These are phyloP conservation scores for Corythoichthys intestinalis DNA, from an alignment of 2,113 vertebrate genomes.

Conservation along the genomic window DNA sequence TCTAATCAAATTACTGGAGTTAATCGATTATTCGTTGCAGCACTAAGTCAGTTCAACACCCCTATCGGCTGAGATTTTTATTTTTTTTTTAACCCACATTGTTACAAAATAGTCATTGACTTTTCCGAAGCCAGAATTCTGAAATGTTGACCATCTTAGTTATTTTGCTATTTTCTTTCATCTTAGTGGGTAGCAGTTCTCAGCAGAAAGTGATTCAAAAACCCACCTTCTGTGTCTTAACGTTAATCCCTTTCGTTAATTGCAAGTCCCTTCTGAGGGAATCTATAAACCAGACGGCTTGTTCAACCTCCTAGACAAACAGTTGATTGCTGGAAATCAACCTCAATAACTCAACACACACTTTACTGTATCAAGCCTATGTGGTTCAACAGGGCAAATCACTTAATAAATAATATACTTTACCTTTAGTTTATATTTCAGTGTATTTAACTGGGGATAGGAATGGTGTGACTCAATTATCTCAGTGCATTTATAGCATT, in stretches of 20 bases:
- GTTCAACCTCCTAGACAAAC: slow-evolving; percentile 78
- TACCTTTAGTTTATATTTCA: background rate
- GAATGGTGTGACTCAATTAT: background rate
- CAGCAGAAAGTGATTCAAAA: slow-evolving; percentile 63
- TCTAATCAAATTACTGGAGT: no score
- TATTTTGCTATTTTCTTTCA: slow-evolving; percentile 1
- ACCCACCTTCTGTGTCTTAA: slow-evolving; percentile 68
- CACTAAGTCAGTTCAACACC: no score
- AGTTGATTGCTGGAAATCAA: slow-evolving; percentile 79
- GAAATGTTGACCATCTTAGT: slow-evolving; percentile 30
- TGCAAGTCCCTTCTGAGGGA: slow-evolving; percentile 79
- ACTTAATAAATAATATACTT: background rate
- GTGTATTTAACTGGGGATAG: background rate
- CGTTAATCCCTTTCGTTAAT: slow-evolving; percentile 81
- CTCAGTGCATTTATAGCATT: background rate
- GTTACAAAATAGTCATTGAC: no score
- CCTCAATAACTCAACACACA: slow-evolving; percentile 62
- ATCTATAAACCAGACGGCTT: slow-evolving; percentile 79
- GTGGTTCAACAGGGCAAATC: background rate
- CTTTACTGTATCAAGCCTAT: background rate
- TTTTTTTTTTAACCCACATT: no score
- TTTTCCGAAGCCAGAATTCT: slow-evolving; percentile 21
- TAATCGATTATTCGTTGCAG: no score
- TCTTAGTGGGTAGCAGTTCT: background rate
- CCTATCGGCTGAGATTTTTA: no score